Conservation (phyloP, 37 sponge, comb jelly and placozoan species). For the Crambe crambe region DNA sequence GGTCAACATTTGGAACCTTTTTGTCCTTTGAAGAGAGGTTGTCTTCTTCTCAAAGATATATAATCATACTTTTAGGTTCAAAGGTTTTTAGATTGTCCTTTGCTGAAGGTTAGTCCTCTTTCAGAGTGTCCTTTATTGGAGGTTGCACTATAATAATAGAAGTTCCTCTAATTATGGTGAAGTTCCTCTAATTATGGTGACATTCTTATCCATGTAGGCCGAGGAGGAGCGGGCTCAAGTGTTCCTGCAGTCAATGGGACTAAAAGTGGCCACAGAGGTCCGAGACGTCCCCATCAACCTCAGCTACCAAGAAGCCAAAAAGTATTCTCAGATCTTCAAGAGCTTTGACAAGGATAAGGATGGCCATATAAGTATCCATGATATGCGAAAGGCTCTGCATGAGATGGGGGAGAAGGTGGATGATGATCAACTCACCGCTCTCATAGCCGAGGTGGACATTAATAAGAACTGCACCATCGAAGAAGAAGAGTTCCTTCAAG, state of each 20-base stretch:
- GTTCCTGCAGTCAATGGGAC: constrained; percentile 86
- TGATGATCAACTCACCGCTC: constrained; percentile 85
- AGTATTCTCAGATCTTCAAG: constrained; percentile 72
- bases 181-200: no score
- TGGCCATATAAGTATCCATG: constrained; percentile 88
- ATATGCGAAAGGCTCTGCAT: constrained; percentile 71
- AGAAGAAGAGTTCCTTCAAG: constrained; percentile 96
- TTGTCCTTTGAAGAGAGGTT: not conserved
- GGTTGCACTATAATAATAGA: no score
- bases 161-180: no score
- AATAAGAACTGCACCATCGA: constrained; percentile 97
- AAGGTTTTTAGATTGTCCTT: no score
- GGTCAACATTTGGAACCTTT: not conserved
- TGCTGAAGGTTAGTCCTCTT: no score
- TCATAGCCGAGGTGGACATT: constrained; percentile 96
- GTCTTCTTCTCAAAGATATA: not conserved
- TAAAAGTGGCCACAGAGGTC: constrained; percentile 60
- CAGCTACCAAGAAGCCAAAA: constrained; percentile 75
- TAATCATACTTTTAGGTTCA: no score
- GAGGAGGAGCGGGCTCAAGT: constrained; percentile 58
- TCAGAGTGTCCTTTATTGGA: no score
- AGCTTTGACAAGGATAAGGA: constrained; percentile 85
- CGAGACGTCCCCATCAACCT: constrained; percentile 73
- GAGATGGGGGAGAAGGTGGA: constrained; percentile 79
- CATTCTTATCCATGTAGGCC: constrained; percentile 20